phyloP scores from a whole-genome alignment of 2,888 invertebrate species.

The Clusia tigrina region DNA sequence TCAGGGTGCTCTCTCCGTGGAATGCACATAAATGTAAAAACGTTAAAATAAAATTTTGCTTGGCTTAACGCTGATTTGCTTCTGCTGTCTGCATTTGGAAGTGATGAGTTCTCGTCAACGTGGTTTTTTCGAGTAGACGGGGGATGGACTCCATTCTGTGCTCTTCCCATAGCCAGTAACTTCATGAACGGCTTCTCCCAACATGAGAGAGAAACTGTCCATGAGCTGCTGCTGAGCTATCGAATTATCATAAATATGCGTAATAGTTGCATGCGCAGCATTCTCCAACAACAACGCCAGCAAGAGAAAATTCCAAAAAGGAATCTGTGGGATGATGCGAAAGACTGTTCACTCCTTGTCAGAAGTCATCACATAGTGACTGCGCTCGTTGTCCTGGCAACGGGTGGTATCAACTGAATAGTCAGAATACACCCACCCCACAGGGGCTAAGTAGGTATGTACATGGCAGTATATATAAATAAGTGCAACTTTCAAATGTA shows the following conservation, averaged over 20 bases:
- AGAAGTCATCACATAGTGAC: conserved; percentile 1
- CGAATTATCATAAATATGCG: conserved; percentile 48
- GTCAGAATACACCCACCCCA: too few species aligned
- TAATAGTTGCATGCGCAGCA: conserved; percentile 44
- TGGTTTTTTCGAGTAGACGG: too few species aligned
- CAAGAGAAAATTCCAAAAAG: not conserved
- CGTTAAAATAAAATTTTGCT: not conserved
- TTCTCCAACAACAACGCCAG: not conserved
- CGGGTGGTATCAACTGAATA: conserved; percentile 20
- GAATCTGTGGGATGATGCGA: not conserved
- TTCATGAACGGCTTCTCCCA: not conserved
- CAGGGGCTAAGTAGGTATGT: too few species aligned
- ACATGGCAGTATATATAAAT: too few species aligned
- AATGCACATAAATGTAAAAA: not conserved
- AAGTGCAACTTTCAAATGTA: too few species aligned
- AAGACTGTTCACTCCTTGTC: not conserved
- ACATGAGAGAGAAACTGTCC: not conserved
- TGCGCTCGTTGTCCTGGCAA: not conserved
- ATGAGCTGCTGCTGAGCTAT: conserved; percentile 37
- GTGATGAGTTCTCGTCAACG: not conserved
- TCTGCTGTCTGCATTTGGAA: not conserved
- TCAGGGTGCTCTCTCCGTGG: too few species aligned
- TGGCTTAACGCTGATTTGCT: not conserved
- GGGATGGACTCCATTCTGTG: too few species aligned
- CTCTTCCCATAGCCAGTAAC: too few species aligned